Evolutionary conservation across 2,113 vertebrate genomes (phyloP).

Genomic region (Stegastes partitus): DNA sequence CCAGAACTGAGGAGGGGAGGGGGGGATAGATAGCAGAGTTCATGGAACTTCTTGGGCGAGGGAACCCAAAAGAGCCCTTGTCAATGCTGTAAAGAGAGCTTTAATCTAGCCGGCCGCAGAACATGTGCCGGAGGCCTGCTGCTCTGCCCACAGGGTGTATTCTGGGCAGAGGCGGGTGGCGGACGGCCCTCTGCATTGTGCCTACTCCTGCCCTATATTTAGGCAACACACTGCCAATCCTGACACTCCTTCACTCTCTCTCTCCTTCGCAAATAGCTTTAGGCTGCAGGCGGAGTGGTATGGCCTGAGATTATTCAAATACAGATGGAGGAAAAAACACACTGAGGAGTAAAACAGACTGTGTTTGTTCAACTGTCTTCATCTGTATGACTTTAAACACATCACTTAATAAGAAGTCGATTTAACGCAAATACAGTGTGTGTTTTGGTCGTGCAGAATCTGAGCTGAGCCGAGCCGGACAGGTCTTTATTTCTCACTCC

Average conservation of each 20-base stretch:
- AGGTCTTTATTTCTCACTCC: too few relatives aligned
- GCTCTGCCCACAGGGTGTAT: slow-evolving; percentile 84
- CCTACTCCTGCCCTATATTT: slow-evolving; percentile 83
- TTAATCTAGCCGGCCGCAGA: slow-evolving; percentile 87
- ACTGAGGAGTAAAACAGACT: background rate
- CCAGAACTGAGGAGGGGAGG: too few relatives aligned
- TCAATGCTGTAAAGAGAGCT: slow-evolving; percentile 85
- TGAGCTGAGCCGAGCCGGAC: background rate
- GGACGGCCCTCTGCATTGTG: slow-evolving; percentile 81
- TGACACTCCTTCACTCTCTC: slow-evolving; percentile 73
- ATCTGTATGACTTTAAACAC: background rate
- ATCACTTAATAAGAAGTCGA: background rate
- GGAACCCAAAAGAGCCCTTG: slow-evolving; percentile 82
- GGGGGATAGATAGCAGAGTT: slow-evolving; percentile 71
- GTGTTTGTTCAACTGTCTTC: background rate
- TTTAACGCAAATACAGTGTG: background rate
- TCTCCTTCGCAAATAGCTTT: slow-evolving; percentile 78
- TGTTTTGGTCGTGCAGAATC: background rate
- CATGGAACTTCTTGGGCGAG: slow-evolving; percentile 84
- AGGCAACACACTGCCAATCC: slow-evolving; percentile 72
- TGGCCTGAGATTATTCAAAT: slow-evolving; percentile 63
- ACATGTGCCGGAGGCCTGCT: slow-evolving; percentile 82
- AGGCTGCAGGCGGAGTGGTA: slow-evolving; percentile 62
- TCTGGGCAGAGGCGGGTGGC: slow-evolving; percentile 80
- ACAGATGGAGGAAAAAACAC: slow-evolving; percentile 50